Base-by-base conservation (phyloP, 1,140 invertebrate species). In the Neodiprion pinetum region DNA sequence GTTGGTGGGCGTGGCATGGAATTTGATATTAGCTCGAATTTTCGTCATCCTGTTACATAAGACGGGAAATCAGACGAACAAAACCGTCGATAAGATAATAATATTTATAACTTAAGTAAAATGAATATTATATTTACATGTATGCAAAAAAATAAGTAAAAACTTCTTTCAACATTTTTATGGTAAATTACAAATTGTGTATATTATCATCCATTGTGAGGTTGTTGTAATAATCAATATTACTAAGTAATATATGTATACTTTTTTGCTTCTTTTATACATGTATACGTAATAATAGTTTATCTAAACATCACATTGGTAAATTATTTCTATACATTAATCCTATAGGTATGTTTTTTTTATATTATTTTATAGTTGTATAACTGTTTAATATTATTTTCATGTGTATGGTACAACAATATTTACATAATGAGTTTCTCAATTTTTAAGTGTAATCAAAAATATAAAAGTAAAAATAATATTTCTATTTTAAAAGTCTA, bases 281-380 rank as follows among this genome's bases (percentile, higher is more conserved):
- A 21, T 47, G 4, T 7, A 69, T 69, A 12, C 5, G 11, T 23
- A 69, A 14, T 69, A 23, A 12, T 23, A 14, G 4, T 28, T 47
- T 69, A 81, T 75, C 74, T 82, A 83, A 84, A 82, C 77, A 85
- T 84, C 82, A 83, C 82, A 85, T 82, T 80, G 79, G 77, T 67
- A 81, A 80, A 83, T 81, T 74, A 76, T 77, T 74, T 75, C 78
- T 76, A 76, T 9, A 70, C 67, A 50, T 48, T 48, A 71, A 67
- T 50, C 7, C 50, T 12, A 61, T 14, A 5, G 14, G 61, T 66
- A n/a, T n/a, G 70, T 78, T 40, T 23, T 74, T 73, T 14, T 69
- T 74, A 82, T 69, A 79, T 77, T 75, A 67, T 74, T 80, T 74
- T 68, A 75, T 78, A 75, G 47, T 53, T 68, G 21, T 61, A 61